Conservation (phyloP, 2,113 vertebrate species). For the Grus americana region DNA sequence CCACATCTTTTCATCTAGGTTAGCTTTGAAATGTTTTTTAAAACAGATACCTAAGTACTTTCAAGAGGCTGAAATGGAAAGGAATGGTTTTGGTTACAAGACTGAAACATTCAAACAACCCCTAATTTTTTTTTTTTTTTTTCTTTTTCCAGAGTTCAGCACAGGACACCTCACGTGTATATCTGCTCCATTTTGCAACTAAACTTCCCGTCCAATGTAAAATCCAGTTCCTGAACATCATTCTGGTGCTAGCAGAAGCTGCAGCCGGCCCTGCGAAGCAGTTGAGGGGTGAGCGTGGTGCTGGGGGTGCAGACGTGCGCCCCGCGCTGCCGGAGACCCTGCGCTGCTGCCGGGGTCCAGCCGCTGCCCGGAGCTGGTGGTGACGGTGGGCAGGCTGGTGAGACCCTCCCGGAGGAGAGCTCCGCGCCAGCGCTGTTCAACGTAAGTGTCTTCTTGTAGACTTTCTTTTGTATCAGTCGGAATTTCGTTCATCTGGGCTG, state of each 20-base stretch:
- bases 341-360: neutral
- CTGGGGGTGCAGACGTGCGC: neutral
- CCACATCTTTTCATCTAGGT: neutral
- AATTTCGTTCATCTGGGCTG: neutral
- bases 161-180: fast-evolving
- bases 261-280: fast-evolving
- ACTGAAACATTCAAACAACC: neutral
- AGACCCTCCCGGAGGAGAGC: neutral
- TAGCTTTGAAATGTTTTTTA: neutral
- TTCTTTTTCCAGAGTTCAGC: neutral
- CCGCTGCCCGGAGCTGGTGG: neutral
- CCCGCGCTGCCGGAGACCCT: neutral
- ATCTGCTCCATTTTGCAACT: neutral
- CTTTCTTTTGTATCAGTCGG: neutral
- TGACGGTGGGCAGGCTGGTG: neutral
- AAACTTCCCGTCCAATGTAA: neutral
- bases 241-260: fast-evolving
- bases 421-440: neutral
- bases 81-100: neutral
- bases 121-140: no score
- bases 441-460: neutral
- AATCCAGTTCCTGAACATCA: neutral
- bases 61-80: neutral
- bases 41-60: neutral
- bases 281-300: neutral